Percentiles rank a stretch among this genome's conserved stretches.
Evolutionary conservation across 2,113 vertebrate genomes (phyloP).

Genomic region (Coreoperca whiteheadi): DNA sequence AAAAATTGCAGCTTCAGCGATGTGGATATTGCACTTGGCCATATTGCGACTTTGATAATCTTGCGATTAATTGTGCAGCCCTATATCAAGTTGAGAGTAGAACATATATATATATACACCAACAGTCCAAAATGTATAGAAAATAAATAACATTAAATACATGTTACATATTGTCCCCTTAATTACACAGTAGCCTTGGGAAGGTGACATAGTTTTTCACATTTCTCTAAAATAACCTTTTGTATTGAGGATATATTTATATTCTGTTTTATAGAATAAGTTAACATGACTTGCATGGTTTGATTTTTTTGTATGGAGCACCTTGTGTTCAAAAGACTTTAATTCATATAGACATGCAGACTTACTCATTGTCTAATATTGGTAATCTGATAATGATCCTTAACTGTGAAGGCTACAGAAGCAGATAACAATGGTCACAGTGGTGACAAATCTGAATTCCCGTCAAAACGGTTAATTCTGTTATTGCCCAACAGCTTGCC

Average conservation of each 20-base stretch:
- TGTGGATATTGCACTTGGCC: no score
- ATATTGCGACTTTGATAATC: no score
- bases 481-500: neutral
- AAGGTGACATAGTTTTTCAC: neutral
- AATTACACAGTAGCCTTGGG: neutral
- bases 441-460: neutral
- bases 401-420: neutral
- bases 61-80: no score
- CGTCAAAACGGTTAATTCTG: neutral
- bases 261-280: no score
- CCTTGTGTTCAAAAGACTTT: no score
- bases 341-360: neutral
- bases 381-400: neutral
- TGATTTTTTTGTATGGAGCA: no score
- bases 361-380: neutral
- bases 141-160: neutral
- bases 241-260: neutral
- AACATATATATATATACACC: no score
- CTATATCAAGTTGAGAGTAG: neutral
- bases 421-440: neutral
- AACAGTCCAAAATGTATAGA: neutral
- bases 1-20: no score
- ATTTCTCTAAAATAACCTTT: neutral
- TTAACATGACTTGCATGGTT: no score
- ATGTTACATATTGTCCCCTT: neutral